A percentile compares a stretch with the other conserved stretches of the same genome.
phyloP scores from a whole-genome alignment of 37 sponge, comb jelly and placozoan species.

The Axinella damicornis region DNA sequence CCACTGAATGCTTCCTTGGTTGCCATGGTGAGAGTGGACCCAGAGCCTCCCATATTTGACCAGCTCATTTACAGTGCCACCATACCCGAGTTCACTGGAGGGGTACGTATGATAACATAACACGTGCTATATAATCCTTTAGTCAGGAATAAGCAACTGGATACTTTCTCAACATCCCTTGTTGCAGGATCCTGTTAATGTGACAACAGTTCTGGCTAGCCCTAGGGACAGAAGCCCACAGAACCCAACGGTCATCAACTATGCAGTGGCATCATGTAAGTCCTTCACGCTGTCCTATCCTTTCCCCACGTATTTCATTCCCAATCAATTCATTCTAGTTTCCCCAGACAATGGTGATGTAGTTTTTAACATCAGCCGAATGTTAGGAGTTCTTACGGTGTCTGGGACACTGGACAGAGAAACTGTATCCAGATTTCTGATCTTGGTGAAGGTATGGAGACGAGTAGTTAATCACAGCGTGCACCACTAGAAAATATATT shows the following conservation, averaged over 20 bases:
- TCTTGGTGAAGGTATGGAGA: conserved; percentile 17
- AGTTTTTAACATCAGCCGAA: neutral
- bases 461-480: too few relatives aligned
- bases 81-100: conserved; percentile 42
- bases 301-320: too few relatives aligned
- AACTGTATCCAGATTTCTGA: conserved; percentile 36
- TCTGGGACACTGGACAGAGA: conserved; percentile 58
- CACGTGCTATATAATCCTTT: too few relatives aligned
- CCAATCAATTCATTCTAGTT: neutral
- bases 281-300: neutral
- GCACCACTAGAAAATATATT: neutral
- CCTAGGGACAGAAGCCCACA: neutral
- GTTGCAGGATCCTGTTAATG: neutral
- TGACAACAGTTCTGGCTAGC: neutral
- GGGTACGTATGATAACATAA: conserved; percentile 34
- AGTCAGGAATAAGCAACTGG: too few relatives aligned
- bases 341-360: conserved; percentile 14
- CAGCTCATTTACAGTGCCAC: conserved; percentile 14
- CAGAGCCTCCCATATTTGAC: conserved; percentile 34
- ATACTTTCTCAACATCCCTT: too few relatives aligned
- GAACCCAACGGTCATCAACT: neutral
- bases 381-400: conserved; percentile 21
- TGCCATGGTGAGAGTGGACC: conserved; percentile 31
- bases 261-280: neutral
- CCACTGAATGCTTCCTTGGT: conserved; percentile 19